Base-by-base conservation (phyloP, 2,113 vertebrate species). In the Phyllostomus hastatus region DNA sequence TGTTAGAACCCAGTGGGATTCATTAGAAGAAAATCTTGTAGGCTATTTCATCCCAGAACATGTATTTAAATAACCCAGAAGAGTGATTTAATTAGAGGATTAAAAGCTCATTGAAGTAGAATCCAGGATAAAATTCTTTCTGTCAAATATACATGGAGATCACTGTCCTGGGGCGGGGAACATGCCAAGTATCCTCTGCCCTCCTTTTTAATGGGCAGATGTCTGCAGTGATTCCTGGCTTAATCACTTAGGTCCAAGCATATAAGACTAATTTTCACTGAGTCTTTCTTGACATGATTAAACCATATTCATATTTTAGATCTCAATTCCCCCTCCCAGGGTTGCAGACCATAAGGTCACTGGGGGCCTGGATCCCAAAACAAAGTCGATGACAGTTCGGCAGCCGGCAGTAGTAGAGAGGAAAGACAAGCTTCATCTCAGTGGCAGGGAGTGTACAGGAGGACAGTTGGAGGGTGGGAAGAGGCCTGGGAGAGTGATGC, bases 11-110 rank as follows among this genome's bases (percentile, higher is more conserved):
- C 92, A 93, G 11, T 96, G 96, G 88, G 97, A 95, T 97, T 95
- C 95, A 97, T 97, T 97, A 97, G 85, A 95, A 46, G 57, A 96
- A 97, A 97, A 79, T 52, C 73, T 95, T 97, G n/a, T 90, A 92
- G 97, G 95, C 85, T 72, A 95, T 95, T 95, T 97, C 19, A 91
- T 96, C 59, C 50, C 61, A 72, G 64, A 94, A 88, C 33, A 41
- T 86, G 70, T 88, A 95, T 76, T 96, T 96, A 78, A 91, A 93
- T 95, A 96, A 96, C 94, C 84, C 70, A 84, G 79, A 91, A 91
- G 72, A 92, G 54, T 72, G 75, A 85, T 94, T 96, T 96, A 97
- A 97, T 97, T 96, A 95, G 43, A 72, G 43, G 48, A 93, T 95
- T 96, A 96, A 96, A 93, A 75, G 24, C 17, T 85, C 66, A 85